A percentile compares a stretch with the other conserved stretches of the same genome.
phyloP scores from a whole-genome alignment of 1,140 invertebrate species.

The Wiebesia pumilae region DNA sequence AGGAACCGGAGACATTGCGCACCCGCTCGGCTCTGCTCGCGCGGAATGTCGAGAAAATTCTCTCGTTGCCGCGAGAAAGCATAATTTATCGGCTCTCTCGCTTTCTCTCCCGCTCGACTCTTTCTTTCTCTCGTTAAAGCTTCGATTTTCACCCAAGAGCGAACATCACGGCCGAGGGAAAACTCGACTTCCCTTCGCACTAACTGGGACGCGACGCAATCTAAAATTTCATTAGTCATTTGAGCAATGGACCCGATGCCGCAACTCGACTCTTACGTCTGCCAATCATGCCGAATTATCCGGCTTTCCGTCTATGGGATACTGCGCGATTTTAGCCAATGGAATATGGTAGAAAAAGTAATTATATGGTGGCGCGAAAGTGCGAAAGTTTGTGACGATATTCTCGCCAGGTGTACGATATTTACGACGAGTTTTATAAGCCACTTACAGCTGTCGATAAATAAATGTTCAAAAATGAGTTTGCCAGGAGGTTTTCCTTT shows the following conservation, averaged over 20 bases:
- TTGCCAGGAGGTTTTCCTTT: not conserved
- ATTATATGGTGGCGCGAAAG: constrained; percentile 14
- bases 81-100: constrained; percentile 35
- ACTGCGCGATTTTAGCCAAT: not conserved
- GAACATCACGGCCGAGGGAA: not conserved
- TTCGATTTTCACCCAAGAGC: constrained; percentile 35
- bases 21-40: not conserved
- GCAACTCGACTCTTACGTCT: not conserved
- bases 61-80: constrained; percentile 20
- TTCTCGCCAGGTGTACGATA: not conserved
- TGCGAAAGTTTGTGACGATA: too few species aligned
- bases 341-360: constrained; percentile 21
- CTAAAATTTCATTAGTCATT: constrained; percentile 53
- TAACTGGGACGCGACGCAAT: constrained; percentile 30
- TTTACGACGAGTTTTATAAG: constrained; percentile 30
- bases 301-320: constrained; percentile 14
- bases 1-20: constrained; percentile 32
- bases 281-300: constrained; percentile 47
- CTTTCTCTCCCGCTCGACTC: not conserved
- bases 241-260: constrained; percentile 12
- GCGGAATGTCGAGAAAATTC: constrained; percentile 38
- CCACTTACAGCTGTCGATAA: constrained; percentile 12
- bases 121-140: not conserved
- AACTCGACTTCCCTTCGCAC: constrained; percentile 31
- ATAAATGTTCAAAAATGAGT: not conserved